Conservation (phyloP, 2,113 vertebrate species). For the Phalacrocorax pelagicus region DNA sequence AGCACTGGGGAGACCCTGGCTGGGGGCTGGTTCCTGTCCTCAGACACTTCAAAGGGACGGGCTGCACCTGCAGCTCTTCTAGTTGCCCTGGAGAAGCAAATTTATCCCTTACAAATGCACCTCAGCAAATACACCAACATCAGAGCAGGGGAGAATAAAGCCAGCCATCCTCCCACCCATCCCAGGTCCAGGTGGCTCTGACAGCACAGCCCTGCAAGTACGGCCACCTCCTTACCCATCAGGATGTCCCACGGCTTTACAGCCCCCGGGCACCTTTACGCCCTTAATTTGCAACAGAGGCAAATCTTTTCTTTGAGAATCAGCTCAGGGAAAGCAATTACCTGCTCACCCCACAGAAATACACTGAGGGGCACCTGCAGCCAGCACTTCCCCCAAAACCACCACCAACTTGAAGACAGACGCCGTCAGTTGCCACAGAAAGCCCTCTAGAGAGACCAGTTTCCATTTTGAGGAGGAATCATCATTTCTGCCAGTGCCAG, state of each 20-base stretch:
- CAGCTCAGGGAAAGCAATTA: background rate
- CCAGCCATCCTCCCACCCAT: background rate
- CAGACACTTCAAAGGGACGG: background rate
- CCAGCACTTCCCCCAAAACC: background rate
- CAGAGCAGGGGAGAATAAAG: background rate
- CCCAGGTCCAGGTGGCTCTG: background rate
- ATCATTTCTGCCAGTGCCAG: constrained; percentile 26
- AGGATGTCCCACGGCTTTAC: background rate
- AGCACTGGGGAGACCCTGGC: background rate
- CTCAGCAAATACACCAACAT: background rate
- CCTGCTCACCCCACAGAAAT: background rate
- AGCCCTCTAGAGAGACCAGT: background rate
- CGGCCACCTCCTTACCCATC: background rate
- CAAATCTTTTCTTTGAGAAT: background rate
- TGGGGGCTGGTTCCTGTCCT: background rate
- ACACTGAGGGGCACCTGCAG: background rate
- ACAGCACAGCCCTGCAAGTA: background rate
- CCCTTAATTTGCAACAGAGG: background rate
- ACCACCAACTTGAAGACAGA: background rate
- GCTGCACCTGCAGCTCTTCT: background rate
- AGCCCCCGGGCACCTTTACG: background rate
- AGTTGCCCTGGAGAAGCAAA: background rate
- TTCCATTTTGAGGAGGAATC: constrained; percentile 49
- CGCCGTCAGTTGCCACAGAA: background rate
- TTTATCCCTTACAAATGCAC: background rate